These are phyloP conservation scores for Macrosiphum euphorbiae DNA, from an alignment of 2,888 invertebrate genomes.

Conservation along the genomic window DNA sequence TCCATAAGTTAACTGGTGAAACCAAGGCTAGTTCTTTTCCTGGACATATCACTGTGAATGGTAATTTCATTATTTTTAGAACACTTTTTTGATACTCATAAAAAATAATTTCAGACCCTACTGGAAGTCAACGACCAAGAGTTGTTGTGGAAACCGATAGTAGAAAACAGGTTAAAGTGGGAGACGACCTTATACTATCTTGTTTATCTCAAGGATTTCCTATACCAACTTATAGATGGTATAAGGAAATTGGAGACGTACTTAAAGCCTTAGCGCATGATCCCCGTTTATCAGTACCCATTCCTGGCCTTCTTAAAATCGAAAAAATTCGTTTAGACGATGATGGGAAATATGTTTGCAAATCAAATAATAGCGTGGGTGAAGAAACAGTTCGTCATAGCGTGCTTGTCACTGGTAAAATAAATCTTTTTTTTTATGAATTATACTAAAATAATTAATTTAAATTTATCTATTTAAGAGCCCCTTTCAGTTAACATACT, in stretches of 20 bases:
- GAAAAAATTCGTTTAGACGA: slow-evolving; percentile 81
- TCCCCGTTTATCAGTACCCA: slow-evolving; percentile 75
- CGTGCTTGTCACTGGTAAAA: slow-evolving; percentile 81
- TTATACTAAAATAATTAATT: not conserved
- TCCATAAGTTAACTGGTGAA: slow-evolving; percentile 83
- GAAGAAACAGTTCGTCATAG: slow-evolving; percentile 84
- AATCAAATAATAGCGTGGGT: slow-evolving; percentile 91
- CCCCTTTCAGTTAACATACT: slow-evolving; percentile 44
- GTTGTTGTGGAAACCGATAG: slow-evolving; percentile 81
- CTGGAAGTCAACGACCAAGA: slow-evolving; percentile 82
- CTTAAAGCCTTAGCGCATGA: slow-evolving; percentile 79
- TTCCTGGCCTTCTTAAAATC: slow-evolving; percentile 78
- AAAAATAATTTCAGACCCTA: slow-evolving; percentile 75
- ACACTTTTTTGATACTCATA: slow-evolving; percentile 24
- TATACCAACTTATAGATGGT: slow-evolving; percentile 85
- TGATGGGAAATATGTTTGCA: slow-evolving; percentile 89
- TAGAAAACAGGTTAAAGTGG: slow-evolving; percentile 77
- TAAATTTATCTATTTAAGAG: slow-evolving; percentile 23
- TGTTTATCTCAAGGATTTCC: slow-evolving; percentile 87
- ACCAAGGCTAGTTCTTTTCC: slow-evolving; percentile 79
- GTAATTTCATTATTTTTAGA: slow-evolving; percentile 67
- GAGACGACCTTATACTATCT: slow-evolving; percentile 81
- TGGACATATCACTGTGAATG: slow-evolving; percentile 78
- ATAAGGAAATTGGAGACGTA: slow-evolving; percentile 81
- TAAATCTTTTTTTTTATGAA: not conserved